Evolutionary conservation across 2,797 vertebrate genomes (phyloP).

Genomic region (Onychomys leucogaster): DNA sequence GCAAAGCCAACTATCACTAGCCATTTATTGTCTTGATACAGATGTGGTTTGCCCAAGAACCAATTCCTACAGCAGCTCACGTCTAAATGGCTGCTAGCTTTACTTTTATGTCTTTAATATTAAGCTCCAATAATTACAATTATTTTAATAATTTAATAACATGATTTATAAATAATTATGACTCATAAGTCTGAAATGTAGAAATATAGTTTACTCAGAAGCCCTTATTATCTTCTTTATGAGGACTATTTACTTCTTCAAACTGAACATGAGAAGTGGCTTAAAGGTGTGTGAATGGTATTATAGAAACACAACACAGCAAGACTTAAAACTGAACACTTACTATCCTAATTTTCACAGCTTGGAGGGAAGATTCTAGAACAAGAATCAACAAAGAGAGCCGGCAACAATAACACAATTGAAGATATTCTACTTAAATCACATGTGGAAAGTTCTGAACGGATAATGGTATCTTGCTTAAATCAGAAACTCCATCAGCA

Average conservation of each 20-base stretch:
- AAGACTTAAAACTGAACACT: slow-evolving; percentile 60
- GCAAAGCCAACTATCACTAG: slow-evolving; percentile 47
- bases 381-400: slow-evolving; percentile 19
- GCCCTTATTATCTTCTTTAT: not conserved
- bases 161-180: not conserved
- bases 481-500: not conserved
- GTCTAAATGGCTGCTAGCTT: slow-evolving; percentile 32
- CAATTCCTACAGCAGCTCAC: not conserved
- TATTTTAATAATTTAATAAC: slow-evolving; percentile 50
- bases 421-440: slow-evolving; percentile 47
- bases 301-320: not conserved
- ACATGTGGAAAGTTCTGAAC: slow-evolving; percentile 39
- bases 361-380: slow-evolving; percentile 2
- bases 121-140: slow-evolving; percentile 41
- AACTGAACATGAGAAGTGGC: slow-evolving; percentile 42
- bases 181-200: slow-evolving; percentile 42
- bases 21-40: slow-evolving; percentile 38
- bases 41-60: slow-evolving; percentile 14
- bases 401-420: slow-evolving; percentile 40
- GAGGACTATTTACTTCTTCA: slow-evolving; percentile 35
- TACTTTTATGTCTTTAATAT: slow-evolving; percentile 42
- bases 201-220: slow-evolving; percentile 19
- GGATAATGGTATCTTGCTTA: not conserved
- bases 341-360: slow-evolving; percentile 1
- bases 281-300: slow-evolving; percentile 22